A percentile compares a stretch with the other conserved stretches of the same genome.
Evolutionary conservation across 2,888 invertebrate species (phyloP).

Genomic region (Caenorhabditis parvicauda): DNA sequence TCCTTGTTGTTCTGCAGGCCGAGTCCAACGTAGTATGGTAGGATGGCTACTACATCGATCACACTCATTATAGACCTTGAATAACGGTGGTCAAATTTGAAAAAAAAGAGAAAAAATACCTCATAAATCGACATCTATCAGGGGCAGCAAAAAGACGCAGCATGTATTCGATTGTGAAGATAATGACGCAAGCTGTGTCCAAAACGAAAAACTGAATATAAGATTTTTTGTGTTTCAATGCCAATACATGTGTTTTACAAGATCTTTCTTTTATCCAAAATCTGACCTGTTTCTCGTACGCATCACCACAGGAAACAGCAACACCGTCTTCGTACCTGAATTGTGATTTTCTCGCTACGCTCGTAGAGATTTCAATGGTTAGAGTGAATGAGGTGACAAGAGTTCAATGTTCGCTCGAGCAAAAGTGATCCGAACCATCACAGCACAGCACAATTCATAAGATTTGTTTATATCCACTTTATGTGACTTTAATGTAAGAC

Average conservation of each 20-base stretch:
- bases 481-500: too few relatives aligned
- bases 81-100: background rate
- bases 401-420: too few relatives aligned
- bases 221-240: too few relatives aligned
- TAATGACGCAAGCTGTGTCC: constrained; percentile 99
- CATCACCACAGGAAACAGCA: constrained; percentile 82
- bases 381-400: too few relatives aligned
- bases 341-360: too few relatives aligned
- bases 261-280: too few relatives aligned
- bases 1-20: constrained; percentile 71
- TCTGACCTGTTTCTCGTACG: constrained; percentile 75
- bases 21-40: constrained; percentile 97
- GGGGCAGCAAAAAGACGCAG: constrained; percentile 92
- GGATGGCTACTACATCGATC: constrained; percentile 97
- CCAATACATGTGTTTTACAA: too few relatives aligned
- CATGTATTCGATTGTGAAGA: constrained; percentile 96
- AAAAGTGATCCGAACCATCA: too few relatives aligned
- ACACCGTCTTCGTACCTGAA: constrained; percentile 31
- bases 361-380: too few relatives aligned
- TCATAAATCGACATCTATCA: constrained; percentile 67
- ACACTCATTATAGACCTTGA: constrained; percentile 91
- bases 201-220: constrained; percentile 79
- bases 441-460: too few relatives aligned
- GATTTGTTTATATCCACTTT: too few relatives aligned
- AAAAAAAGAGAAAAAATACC: constrained; percentile 21